Conservation (phyloP, 2,888 invertebrate species). For the Julus scandinavius region DNA sequence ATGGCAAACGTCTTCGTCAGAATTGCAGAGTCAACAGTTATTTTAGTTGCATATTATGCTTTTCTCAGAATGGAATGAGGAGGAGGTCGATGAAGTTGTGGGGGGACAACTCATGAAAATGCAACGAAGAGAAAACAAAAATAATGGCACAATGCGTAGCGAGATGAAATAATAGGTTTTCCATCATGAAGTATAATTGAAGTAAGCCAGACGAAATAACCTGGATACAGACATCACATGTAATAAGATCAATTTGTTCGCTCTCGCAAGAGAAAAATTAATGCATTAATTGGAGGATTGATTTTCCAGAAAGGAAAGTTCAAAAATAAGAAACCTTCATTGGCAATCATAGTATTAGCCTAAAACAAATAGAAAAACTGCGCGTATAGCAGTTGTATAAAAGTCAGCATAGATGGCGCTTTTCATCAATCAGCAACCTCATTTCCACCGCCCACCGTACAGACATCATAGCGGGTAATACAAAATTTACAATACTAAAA, state of each 20-base stretch:
- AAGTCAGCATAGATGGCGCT: no score
- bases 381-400: no score
- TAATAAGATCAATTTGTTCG: conserved; percentile 2
- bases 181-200: conserved; percentile 28
- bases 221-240: conserved; percentile 3
- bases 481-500: no score
- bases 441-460: no score
- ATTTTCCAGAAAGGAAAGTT: not conserved
- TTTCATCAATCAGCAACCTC: no score
- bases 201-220: conserved; percentile 27
- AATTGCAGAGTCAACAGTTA: conserved; percentile 13
- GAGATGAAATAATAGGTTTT: conserved; percentile 29
- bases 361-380: no score
- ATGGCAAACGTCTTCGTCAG: not conserved
- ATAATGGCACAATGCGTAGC: conserved; percentile 2
- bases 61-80: not conserved
- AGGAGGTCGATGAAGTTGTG: not conserved
- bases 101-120: not conserved
- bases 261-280: conserved; percentile 27
- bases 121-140: conserved; percentile 29
- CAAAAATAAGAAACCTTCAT: not conserved
- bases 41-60: not conserved
- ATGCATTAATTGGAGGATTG: conserved; percentile 28
- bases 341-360: not conserved
- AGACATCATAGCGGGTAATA: no score